Base-by-base conservation (phyloP, 2,797 vertebrate species). In the Dallia pectoralis region DNA sequence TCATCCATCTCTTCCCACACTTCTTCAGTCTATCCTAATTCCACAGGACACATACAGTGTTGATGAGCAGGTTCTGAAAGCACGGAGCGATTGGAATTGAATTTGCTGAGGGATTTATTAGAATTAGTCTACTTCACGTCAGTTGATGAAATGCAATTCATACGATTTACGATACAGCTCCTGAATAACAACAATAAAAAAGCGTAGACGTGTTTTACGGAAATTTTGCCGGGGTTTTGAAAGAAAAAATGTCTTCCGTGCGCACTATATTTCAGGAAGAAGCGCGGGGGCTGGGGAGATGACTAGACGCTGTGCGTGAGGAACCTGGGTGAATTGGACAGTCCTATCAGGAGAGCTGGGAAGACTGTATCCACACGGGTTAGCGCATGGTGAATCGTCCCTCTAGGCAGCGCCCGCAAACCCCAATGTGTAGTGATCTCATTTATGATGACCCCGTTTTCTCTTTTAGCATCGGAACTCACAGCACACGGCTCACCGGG, bases 371-470 rank as follows among this genome's bases (percentile, higher is more conserved):
- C 61, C 32, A 63, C 62, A 71, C 78, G 77, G 69, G 72, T 77
- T n/a, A 79, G 71, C 73, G 69, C 77, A 74, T 63, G 70, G 72
- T 75, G 70, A 77, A 74, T 63, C 69, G 73, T 78, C 69, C 72
- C 74, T 83, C 29, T 56, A 81, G 83, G 84, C 79, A 22, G 22
- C 48, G 47, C 49, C 47, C 27, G 15, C 53, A 22, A 72, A 69
- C 51, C 67, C 70, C 75, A 78, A 77, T 69, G 62, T 63, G 75
- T 61, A 62, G 66, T 72, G 74, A 76, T 75, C 84, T 83, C 79
- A 76, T 82, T 77, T 71, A 29, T 32, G 67, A 44, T 75, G 76
- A 81, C 73, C 67, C 69, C 73, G 67, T 85, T 81, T 90, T 82
- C 79, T 74, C 76, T 82, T 78, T 73, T 65, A 72, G 71, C 69